Base-by-base conservation (phyloP, 1,140 invertebrate species). In the Holotrichia oblita region DNA sequence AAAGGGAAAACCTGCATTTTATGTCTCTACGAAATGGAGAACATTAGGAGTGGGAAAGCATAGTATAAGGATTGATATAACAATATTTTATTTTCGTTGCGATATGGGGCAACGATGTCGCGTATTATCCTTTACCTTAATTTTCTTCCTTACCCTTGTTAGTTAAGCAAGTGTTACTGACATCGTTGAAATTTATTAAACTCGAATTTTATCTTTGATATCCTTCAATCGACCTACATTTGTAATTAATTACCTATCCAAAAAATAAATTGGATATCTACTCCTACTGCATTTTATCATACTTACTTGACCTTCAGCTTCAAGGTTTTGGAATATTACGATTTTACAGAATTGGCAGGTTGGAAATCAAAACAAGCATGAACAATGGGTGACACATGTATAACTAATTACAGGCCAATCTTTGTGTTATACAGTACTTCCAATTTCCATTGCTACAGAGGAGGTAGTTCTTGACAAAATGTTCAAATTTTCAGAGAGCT, bases 31-130 rank as follows among this genome's bases (percentile, higher is more conserved):
- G 61, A 69, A 22, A 3, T 12, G 20, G 20, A 69, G 20, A 24
- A 17, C 22, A n/a, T 69, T 69, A 27, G 12, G 22, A 14, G 22
- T 3, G 12, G 61, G 12, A 20, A 69, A 69, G 12, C 61, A 48
- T 48, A 34, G 22, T 6, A 6, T 22, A 69, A 69, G 20, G 20
- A 69, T n/a, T 69, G 61, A 69, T 69, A 69, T 69, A 69, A 61
- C 59, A 61, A 69, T 69, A 69, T 69, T 69, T 69, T 69, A 69
- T 69, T 69, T 69, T 8, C 8, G 7, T 8, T 69, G 61, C 4
- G 61, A 9, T 22, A 69, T 27, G 20, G 22, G 61, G 12, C 17
- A 34, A 69, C 6, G 20, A 69, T 20, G 17, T 69, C n/a, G n/a
- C n/a, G n/a, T 69, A 24, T 69, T 27, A 27, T 69, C 22, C 61